Evolutionary conservation across 1,140 invertebrate genomes (phyloP).

Genomic region (Bradysia coprophila): DNA sequence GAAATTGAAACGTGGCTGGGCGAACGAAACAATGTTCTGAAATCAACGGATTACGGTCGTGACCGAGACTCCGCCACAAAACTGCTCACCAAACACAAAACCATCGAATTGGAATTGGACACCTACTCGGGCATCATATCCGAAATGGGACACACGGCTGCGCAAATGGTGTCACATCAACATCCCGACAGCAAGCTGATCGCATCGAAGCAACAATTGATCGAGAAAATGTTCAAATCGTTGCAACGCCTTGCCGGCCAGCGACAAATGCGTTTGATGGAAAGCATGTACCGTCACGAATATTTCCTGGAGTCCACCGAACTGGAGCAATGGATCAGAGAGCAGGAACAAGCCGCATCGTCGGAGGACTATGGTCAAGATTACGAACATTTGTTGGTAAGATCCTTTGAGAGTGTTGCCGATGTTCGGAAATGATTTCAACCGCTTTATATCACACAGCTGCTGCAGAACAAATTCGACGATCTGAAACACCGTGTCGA

Average conservation of each 20-base stretch:
- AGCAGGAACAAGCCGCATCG: constrained; percentile 75
- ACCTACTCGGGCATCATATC: constrained; percentile 82
- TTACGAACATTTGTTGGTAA: constrained; percentile 82
- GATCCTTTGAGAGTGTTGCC: too few relatives aligned
- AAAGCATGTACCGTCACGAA: constrained; percentile 81
- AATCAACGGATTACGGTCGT: constrained; percentile 65
- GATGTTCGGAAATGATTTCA: too few relatives aligned
- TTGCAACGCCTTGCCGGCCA: constrained; percentile 63
- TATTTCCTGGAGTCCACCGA: constrained; percentile 83
- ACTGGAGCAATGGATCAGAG: constrained; percentile 85
- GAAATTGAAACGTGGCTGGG: constrained; percentile 88
- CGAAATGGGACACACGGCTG: constrained; percentile 78
- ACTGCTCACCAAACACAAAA: constrained; percentile 83
- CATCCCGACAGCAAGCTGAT: constrained; percentile 69
- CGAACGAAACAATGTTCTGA: constrained; percentile 66
- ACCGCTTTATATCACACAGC: too few relatives aligned
- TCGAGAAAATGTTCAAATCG: constrained; percentile 60
- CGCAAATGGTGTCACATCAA: constrained; percentile 51
- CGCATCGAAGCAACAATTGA: constrained; percentile 52
- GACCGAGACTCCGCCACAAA: constrained; percentile 81
- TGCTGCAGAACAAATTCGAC: constrained; percentile 84
- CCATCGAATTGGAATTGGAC: constrained; percentile 79
- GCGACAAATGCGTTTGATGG: constrained; percentile 69
- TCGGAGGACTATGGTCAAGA: constrained; percentile 95
- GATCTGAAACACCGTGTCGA: constrained; percentile 87